These are phyloP conservation scores for Spea hammondii DNA, from an alignment of 2,797 vertebrate genomes.

Conservation along the genomic window DNA sequence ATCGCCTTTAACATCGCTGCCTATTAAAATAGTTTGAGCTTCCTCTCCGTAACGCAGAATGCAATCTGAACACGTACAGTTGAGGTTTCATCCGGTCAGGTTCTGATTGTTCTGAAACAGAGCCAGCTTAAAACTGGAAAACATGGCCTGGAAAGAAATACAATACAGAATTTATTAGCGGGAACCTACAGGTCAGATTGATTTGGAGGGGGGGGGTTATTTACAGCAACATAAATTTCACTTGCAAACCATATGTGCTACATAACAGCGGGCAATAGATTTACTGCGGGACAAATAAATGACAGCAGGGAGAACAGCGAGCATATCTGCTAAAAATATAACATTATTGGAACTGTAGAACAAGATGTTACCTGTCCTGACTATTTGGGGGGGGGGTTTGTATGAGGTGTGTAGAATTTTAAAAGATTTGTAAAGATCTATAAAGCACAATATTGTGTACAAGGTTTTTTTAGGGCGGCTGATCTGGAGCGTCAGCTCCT, in stretches of 20 bases:
- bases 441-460: too few relatives aligned
- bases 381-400: too few relatives aligned
- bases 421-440: too few relatives aligned
- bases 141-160: constrained; percentile 64
- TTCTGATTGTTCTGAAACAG: constrained; percentile 66
- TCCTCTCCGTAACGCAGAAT: constrained; percentile 47
- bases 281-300: too few relatives aligned
- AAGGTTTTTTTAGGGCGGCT: too few relatives aligned
- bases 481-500: too few relatives aligned
- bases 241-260: constrained; percentile 62
- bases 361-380: too few relatives aligned
- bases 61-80: constrained; percentile 62
- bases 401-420: too few relatives aligned
- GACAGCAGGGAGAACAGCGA: too few relatives aligned
- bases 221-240: constrained; percentile 63
- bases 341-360: too few relatives aligned
- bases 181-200: constrained; percentile 59
- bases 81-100: constrained; percentile 58
- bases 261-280: too few relatives aligned
- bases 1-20: not conserved
- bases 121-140: constrained; percentile 65
- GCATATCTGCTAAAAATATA: too few relatives aligned
- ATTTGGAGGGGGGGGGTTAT: constrained; percentile 63
- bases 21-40: constrained; percentile 47
- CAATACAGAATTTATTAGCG: constrained; percentile 66